phyloP scores from a whole-genome alignment of 2,797 vertebrate genomes.

The Tadarida brasiliensis region DNA sequence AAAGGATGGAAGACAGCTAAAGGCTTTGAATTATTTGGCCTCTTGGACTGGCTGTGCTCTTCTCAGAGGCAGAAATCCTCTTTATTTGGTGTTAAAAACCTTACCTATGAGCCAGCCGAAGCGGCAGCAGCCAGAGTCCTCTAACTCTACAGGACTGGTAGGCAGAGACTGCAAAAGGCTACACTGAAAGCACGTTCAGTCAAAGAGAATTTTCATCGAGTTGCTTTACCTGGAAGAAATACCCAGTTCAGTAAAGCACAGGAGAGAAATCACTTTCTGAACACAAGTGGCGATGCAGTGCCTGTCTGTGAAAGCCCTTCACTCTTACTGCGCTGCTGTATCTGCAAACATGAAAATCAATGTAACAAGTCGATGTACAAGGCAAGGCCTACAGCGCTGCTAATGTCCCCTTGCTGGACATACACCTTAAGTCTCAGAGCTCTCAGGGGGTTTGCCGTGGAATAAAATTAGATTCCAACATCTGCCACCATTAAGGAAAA shows the following conservation, averaged over 20 bases:
- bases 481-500: slow-evolving; percentile 87
- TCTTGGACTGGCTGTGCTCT: neutral
- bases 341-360: slow-evolving; percentile 30
- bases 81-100: neutral
- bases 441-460: slow-evolving; percentile 79
- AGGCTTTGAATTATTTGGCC: neutral
- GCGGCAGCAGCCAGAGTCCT: neutral
- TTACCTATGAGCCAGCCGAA: neutral
- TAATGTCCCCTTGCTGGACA: slow-evolving; percentile 83
- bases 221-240: slow-evolving; percentile 37
- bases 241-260: neutral
- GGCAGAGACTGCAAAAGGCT: neutral
- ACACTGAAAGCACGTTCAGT: neutral
- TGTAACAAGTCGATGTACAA: slow-evolving; percentile 69
- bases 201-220: neutral
- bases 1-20: neutral
- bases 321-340: neutral
- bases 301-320: neutral
- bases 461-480: slow-evolving; percentile 89
- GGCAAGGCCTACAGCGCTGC: slow-evolving; percentile 54
- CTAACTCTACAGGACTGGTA: neutral
- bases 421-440: slow-evolving; percentile 82
- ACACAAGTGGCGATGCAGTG: neutral
- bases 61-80: neutral
- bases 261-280: slow-evolving; percentile 42